Evolutionary conservation across 1,140 invertebrate genomes (phyloP), one percentile per base, ranked within the genome.

Genomic region (Lordiphosa stackelbergi): DNA sequence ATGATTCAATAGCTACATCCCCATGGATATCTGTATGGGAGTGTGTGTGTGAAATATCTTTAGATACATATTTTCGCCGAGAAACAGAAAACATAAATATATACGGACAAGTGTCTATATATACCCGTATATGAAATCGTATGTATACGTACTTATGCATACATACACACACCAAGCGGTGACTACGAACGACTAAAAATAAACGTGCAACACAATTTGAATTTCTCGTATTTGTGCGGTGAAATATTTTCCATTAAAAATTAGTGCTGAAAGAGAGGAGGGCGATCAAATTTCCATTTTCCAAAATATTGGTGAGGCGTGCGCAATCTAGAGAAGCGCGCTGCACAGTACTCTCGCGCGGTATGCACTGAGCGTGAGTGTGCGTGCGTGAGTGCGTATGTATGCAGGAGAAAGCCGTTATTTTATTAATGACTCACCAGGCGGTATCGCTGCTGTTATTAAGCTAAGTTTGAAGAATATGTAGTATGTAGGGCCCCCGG

Each of bases 141-240:
- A 53, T 45, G 56, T 42, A 61, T 38, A 37, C 7, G 41, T 42
- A 60, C 37, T 61, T 53, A 51, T 43, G 53, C 34, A 41, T 37
- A 41, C 52, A 69, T 54, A 47, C 40, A 57, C 38, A 58, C 40
- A 56, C 24, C 28, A 74, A 59, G 55, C 62, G 53, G 71, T 79
- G 74, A 81, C 70, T 81, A 54, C 55, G 31, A 68, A 57, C 31
- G 38, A 53, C 74, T 79, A 79, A 74, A 79, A 79, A 79, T 79
- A 79, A 68, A 81, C 53, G 49, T 43, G 43, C 69, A 81, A 60
- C 69, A 81, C 69, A 77, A 77, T 81, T 53, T 55, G 60, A 70
- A 68, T 60, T 42, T 64, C 81, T 64, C 46, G 46, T 36, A 37
- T 66, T 68, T 59, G 38, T 68, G 47, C 65, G 46, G 64, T 69